These are phyloP conservation scores for Itoplectis maculator DNA, from an alignment of 2,888 invertebrate species.

Conservation along the genomic window DNA sequence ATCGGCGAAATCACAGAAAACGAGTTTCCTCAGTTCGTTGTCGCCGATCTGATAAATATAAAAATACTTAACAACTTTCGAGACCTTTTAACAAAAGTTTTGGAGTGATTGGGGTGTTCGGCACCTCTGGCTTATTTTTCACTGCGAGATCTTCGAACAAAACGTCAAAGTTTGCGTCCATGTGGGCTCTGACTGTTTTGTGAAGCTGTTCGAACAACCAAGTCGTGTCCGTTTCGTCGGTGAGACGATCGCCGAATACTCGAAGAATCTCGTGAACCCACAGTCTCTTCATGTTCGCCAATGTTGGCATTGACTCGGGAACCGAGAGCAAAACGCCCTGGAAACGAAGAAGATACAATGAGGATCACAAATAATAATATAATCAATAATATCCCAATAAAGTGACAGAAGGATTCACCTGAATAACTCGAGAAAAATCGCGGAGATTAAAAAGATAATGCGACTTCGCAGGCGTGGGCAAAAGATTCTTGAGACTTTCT, in stretches of 20 bases:
- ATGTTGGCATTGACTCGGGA: conserved; percentile 95
- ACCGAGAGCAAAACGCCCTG: conserved; percentile 96
- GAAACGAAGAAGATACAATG: neutral
- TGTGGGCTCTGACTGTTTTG: conserved; percentile 86
- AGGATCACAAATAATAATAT: neutral
- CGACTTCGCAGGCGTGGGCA: conserved; percentile 97
- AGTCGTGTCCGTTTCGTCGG: conserved; percentile 92
- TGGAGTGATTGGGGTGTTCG: conserved; percentile 10
- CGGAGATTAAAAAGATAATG: conserved; percentile 98
- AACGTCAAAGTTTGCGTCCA: conserved; percentile 89
- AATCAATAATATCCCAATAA: no score
- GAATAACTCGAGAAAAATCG: conserved; percentile 96
- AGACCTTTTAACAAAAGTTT: conserved; percentile 1
- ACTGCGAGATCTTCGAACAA: conserved; percentile 90
- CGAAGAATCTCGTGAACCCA: conserved; percentile 98
- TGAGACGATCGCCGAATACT: conserved; percentile 96
- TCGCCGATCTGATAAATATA: conserved; percentile 89
- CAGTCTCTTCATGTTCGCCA: conserved; percentile 93
- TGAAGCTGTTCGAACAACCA: conserved; percentile 93
- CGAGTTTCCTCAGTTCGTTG: conserved; percentile 92
- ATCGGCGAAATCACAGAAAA: conserved; percentile 98
- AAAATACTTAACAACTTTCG: neutral
- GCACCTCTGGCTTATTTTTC: conserved; percentile 71
- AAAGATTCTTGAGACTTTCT: conserved; percentile 91
- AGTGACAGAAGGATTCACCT: conserved; percentile 85